A percentile compares a stretch with the other conserved stretches of the same genome.
These are phyloP conservation scores for Dromococcyx pavoninus DNA, from an alignment of 2,797 vertebrate genomes.

Conservation along the genomic window DNA sequence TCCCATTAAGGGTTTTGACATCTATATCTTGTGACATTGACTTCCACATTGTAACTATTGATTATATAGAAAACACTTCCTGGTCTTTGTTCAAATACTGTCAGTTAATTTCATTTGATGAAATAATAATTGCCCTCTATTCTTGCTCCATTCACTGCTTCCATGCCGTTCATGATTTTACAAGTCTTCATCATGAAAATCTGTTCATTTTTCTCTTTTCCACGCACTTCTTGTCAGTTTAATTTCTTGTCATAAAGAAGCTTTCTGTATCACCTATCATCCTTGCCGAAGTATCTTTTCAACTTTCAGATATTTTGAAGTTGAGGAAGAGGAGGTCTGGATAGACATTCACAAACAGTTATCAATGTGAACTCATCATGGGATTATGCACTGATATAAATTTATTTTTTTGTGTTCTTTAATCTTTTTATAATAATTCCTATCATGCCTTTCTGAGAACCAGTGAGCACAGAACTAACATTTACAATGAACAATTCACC, in stretches of 20 bases:
- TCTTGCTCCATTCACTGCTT: neutral
- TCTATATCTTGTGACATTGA: neutral
- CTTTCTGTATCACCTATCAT: neutral
- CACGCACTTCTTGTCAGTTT: neutral
- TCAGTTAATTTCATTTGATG: neutral
- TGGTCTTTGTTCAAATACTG: neutral
- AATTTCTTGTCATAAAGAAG: neutral
- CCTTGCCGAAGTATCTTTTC: neutral
- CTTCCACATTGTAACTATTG: neutral
- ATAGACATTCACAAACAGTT: neutral
- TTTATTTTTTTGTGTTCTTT: neutral
- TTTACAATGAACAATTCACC: conserved; percentile 9
- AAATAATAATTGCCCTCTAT: neutral
- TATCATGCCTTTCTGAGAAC: neutral
- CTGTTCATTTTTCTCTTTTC: neutral
- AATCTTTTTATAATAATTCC: conserved; percentile 25
- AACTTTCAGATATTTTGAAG: neutral
- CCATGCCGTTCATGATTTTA: neutral
- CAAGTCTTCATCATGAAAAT: neutral
- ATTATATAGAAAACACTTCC: neutral
- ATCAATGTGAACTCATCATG: neutral
- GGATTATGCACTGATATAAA: neutral
- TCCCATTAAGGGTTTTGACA: neutral
- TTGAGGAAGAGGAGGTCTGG: neutral
- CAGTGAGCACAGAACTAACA: neutral